Base-by-base conservation (phyloP, 2,888 invertebrate species). In the Malthinus flaveolus region DNA sequence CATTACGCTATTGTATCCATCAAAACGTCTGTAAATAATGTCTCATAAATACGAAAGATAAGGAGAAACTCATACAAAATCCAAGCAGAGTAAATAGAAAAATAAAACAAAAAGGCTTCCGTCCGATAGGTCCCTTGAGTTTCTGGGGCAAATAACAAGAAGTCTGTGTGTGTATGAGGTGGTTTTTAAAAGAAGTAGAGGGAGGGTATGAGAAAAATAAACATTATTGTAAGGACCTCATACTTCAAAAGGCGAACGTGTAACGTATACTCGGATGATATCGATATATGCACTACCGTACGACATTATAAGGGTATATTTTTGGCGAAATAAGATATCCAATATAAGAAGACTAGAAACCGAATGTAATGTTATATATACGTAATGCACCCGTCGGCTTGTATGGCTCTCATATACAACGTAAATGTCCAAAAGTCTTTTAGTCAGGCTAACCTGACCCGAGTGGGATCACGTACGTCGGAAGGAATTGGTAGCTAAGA, bases 381-480 rank as follows among this genome's bases (percentile, higher is more conserved):
- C 70, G 73, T 73, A 73, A 74, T 73, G 72, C 70, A 72, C 59
- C 70, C 68, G 67, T 62, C 69, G 68, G 66, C 65, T 67, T 64
- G 68, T 69, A 71, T 69, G 68, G 68, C 71, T 65, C 67, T 65
- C 71, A 71, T 74, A 74, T 74, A 75, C 73, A 73, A 73, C 74
- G 70, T 72, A 71, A 74, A 74, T 70, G 74, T 74, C 74, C 73
- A 69, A 73, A 71, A 71, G 73, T 71, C 71, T 71, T 71, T 72
- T 61, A 61, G 61, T 61, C 61, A 56, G 61, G 61, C 52, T 56
- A 61, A 67, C 69, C 70, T 67, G 71, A 70, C 69, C 71, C 69
- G 67, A 68, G 64, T 60, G 59, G 69, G 68, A 72, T 74, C 75
- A 75, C 75, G 75, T 74, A 75, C 71, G 56, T 49, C 56, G 23